These are phyloP conservation scores for Trigoniulus corallinus DNA, from an alignment of 1,140 invertebrate species.

Conservation along the genomic window DNA sequence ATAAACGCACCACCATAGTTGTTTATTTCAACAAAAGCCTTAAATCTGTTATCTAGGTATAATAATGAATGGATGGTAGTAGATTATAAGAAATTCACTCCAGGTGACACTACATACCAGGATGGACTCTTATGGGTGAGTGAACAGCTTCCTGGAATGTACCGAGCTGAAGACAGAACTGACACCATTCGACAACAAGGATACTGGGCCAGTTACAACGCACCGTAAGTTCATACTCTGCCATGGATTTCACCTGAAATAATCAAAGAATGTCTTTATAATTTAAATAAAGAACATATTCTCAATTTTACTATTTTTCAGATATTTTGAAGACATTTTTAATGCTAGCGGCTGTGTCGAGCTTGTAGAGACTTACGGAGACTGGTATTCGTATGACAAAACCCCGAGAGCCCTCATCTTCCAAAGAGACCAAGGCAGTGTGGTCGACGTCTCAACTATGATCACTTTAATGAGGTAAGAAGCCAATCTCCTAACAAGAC, in stretches of 20 bases:
- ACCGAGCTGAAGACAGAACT: slow-evolving; percentile 47
- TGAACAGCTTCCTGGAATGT: slow-evolving; percentile 59
- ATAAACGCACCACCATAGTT: background rate
- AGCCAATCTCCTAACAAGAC: too few relatives aligned
- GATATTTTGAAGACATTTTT: slow-evolving; percentile 42
- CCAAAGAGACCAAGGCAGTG: slow-evolving; percentile 36
- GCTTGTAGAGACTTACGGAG: slow-evolving; percentile 41
- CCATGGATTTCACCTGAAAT: background rate
- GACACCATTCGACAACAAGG: slow-evolving; percentile 40
- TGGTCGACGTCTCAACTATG: slow-evolving; percentile 37
- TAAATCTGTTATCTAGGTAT: slow-evolving; percentile 28
- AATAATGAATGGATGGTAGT: slow-evolving; percentile 79
- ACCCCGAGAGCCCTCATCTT: slow-evolving; percentile 47
- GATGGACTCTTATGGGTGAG: slow-evolving; percentile 51
- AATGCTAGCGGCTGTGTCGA: slow-evolving; percentile 36
- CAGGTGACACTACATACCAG: slow-evolving; percentile 27
- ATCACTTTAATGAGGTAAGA: slow-evolving; percentile 38
- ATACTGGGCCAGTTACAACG: slow-evolving; percentile 64
- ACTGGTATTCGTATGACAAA: slow-evolving; percentile 49
- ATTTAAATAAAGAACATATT: too few relatives aligned
- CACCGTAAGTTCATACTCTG: slow-evolving; percentile 33
- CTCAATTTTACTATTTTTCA: slow-evolving; percentile 14
- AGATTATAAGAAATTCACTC: slow-evolving; percentile 46
- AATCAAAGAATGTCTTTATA: background rate
- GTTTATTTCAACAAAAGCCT: slow-evolving; percentile 5